These are phyloP conservation scores for Phortica variegata DNA, from an alignment of 1,140 invertebrate genomes.

Conservation along the genomic window DNA sequence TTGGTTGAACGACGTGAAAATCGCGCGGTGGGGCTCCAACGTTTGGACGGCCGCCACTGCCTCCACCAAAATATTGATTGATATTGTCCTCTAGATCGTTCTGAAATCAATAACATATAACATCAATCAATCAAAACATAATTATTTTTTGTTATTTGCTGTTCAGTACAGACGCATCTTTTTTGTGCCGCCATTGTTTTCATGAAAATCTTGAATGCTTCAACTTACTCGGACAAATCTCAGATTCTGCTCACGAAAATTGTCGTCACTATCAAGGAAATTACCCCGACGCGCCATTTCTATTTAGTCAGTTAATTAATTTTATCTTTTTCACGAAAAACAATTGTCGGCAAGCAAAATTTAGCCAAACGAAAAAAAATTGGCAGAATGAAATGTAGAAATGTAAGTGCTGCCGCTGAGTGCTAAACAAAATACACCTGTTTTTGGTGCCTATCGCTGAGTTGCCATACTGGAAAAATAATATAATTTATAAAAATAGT, in stretches of 20 bases:
- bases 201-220: neutral
- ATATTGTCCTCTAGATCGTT: slow-evolving; percentile 55
- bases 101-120: slow-evolving; percentile 20
- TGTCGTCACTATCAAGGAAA: slow-evolving; percentile 42
- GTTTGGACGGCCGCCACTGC: neutral
- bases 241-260: slow-evolving; percentile 58
- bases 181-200: too few relatives aligned
- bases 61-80: slow-evolving; percentile 40
- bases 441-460: too few relatives aligned
- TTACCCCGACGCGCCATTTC: slow-evolving; percentile 37
- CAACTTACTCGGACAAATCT: slow-evolving; percentile 56
- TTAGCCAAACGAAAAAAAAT: too few relatives aligned
- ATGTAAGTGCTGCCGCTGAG: too few relatives aligned
- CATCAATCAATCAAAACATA: neutral
- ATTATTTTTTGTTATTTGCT: neutral
- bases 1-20: slow-evolving; percentile 44
- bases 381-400: too few relatives aligned
- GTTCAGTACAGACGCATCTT: neutral
- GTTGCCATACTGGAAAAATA: too few relatives aligned
- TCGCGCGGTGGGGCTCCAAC: slow-evolving; percentile 32
- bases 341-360: too few relatives aligned
- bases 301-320: too few relatives aligned
- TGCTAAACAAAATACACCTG: too few relatives aligned
- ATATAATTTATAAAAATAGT: too few relatives aligned
- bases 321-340: too few relatives aligned